Evolutionary conservation across 2,888 invertebrate species (phyloP), one percentile per base, ranked within the genome.

Genomic region (Amiota mariae): DNA sequence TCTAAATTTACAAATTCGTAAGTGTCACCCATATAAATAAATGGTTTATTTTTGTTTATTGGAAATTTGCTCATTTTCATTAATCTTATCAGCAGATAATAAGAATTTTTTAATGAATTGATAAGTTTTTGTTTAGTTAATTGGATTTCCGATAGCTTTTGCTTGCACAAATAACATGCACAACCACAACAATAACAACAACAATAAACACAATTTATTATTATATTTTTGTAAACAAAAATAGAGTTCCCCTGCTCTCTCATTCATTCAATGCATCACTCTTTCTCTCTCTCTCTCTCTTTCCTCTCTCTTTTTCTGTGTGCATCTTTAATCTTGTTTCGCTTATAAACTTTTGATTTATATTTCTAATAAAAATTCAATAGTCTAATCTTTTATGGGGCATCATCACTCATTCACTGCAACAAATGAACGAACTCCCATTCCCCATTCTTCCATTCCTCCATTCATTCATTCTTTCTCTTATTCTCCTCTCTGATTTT

Each of bases 1-100:
- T 80, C 81, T 88, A 72, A 88, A 88, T 82, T 82, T 87, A 77
- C 88, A 88, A 74, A 87, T 88, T 79, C 82, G 89, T 89, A 84
- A 89, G 89, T 89, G 78, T 49, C 11, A 54, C 6, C 8, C 4
- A n/a, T 4, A 8, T 1, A 54, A 12, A 54, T 1, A 54, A 54
- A n/a, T 36, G 36, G 36, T 36, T 36, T 2, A 6, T 36, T 4
- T 36, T 36, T 24, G 1, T 24, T 2, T 13, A 51, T 51, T 13
- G 4, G 51, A 51, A 51, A 51, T 51, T 51, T 11, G 11, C 51
- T 51, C 1, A 2, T 59, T 18, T 59, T 15, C 59, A 18, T 9
- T 59, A 59, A n/a, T 15, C 64, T 64, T 64, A 64, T 64, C 64
- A 47, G 64, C 47, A 15, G 2, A 18, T 8, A 12, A 20, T 11